Base-by-base conservation (phyloP, 2,113 vertebrate species). In the Meriones unguiculatus region DNA sequence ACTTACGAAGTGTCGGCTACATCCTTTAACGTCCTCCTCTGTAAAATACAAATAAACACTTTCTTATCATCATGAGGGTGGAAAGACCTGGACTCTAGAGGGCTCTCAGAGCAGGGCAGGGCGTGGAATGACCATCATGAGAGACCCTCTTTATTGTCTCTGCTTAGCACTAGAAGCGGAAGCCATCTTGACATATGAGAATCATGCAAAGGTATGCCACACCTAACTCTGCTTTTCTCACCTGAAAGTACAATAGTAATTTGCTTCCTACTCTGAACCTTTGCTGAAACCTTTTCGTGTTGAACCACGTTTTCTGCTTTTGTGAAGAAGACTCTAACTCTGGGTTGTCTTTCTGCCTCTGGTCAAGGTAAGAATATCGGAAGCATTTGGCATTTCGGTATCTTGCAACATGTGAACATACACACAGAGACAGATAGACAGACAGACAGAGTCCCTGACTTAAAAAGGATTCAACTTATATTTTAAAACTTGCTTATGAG, bases 231-330 rank as follows among this genome's bases (percentile, higher is more conserved):
- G 28, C 80, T 96, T 96, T 94, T 85, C 94, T 90, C 85, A 30
- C 75, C 50, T 46, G 17, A 95, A 91, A 94, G 64, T 76, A 93
- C 70, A 95, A 65, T 93, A 91, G 64, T 88, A 85, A 95, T 80
- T 94, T 91, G 32, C 82, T 93, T 94, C 84, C 78, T 88, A 84
- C 87, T 84, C 92, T 54, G 17, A 73, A 20, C 75, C 85, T 93
- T 93, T 46, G n/a, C 20, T 90, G 52, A 91, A 96, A 95, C 65
- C 52, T 17, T 28, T 87, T 72, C 9, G 25, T 28, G 20, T 72
- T 82, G 32, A 85, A 24, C 3, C 86, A 41, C 50, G 67, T 90
- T 84, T 90, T 69, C 41, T 96, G 76, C 17, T 32, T 96, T 89
- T 89, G 17, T 81, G 70, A 90, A 90, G 93, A 9, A 8, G 15